Evolutionary conservation across 2,797 vertebrate genomes (phyloP), one percentile per base, ranked within the genome.

Genomic region (Nothura maculosa): DNA sequence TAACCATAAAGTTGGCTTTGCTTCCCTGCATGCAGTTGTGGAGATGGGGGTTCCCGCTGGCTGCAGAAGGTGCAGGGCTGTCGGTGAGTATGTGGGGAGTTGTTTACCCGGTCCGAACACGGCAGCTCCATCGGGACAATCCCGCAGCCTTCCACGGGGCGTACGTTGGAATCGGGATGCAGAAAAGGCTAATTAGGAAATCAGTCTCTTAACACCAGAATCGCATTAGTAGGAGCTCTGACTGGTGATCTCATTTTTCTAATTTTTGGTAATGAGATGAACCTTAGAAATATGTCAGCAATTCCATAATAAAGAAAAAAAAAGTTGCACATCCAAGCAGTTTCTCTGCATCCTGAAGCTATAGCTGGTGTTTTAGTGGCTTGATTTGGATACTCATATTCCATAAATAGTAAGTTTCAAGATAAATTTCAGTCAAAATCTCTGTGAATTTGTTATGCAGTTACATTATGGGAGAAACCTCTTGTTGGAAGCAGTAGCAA

Each of bases 1-100:
- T 95, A 95, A 95, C 85, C 18, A 1, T 61, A 75, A 84, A 88
- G 58, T 74, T 94, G 94, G 73, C 90, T 94, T 94, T 88, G 30
- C 54, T 89, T 92, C 76, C 62, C 24, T 43, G 43, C 32, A 7
- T 81, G 68, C 32, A 61, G 67, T 47, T 74, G 69, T 43, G n/a
- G 68, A 63, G 74, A 66, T 70, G 34, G 58, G 85, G 83, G 61
- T 76, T 83, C n/a, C 45, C 90, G n/a, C 79, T 91, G 40, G 64
- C 58, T 78, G 90, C 36, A 84, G 55, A 84, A 81, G 81, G 73
- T 88, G 73, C 38, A 75, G 76, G 85, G 42, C 27, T 90, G 5
- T 12, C 55, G 70, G 42, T 17, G 10, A 69, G 61, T 72, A 17
- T 72, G 40, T 45, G 22, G 73, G 19, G 77, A 89, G 62, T 90